Conservation (phyloP, 1,140 invertebrate genomes). For the Drosophila watanabei region DNA sequence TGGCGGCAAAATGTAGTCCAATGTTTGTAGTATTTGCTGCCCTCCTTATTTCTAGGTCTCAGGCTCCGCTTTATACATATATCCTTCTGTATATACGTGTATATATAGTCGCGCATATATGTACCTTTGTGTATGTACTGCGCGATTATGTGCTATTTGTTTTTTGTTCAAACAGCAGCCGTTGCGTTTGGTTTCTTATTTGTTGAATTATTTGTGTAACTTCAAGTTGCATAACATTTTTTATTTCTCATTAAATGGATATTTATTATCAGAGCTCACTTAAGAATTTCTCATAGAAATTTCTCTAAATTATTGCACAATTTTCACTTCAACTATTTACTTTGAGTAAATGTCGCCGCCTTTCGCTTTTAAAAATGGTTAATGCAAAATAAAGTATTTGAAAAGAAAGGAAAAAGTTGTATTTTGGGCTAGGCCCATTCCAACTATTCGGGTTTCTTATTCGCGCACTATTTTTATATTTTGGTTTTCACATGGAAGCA, state of each 20-base stretch:
- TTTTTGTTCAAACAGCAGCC: not conserved
- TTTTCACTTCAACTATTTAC: constrained; percentile 48
- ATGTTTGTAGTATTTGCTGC: constrained; percentile 6
- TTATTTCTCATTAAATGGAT: constrained; percentile 26
- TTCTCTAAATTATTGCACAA: constrained; percentile 75
- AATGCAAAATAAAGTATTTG: constrained; percentile 46
- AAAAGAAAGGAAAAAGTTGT: constrained; percentile 66
- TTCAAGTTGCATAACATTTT: constrained; percentile 46
- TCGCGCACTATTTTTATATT: constrained; percentile 53
- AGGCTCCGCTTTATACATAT: constrained; percentile 40
- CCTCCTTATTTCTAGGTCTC: constrained; percentile 27
- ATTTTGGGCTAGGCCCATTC: constrained; percentile 73
- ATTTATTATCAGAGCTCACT: constrained; percentile 47
- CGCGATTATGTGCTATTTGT: constrained; percentile 4
- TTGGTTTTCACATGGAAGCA: constrained; percentile 32
- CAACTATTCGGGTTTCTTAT: constrained; percentile 33
- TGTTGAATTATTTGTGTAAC: constrained; percentile 41
- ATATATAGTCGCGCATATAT: not conserved
- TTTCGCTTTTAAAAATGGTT: constrained; percentile 9
- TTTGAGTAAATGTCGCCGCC: constrained; percentile 31
- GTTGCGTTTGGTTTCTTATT: constrained; percentile 9
- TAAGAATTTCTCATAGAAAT: constrained; percentile 79
- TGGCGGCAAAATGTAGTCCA: constrained; percentile 36
- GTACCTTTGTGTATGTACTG: constrained; percentile 1
- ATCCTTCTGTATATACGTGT: constrained; percentile 4